Conservation (phyloP, 1,140 invertebrate genomes). For the Cydia fagiglandana region DNA sequence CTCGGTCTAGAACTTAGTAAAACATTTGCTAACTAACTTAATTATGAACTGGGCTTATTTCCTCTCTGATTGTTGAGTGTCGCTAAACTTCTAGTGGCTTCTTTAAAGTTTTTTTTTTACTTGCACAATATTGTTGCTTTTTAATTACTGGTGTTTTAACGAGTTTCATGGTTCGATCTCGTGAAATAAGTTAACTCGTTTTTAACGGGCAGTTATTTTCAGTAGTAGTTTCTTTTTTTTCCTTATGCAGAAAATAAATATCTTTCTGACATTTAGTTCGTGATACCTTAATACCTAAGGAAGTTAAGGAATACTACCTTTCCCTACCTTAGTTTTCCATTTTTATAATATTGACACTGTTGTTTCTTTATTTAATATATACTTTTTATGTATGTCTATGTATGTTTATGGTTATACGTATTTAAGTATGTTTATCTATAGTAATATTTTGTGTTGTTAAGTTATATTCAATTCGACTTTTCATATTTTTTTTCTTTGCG, state of each 20-base stretch:
- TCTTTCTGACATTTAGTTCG: no score
- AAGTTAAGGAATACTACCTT: no score
- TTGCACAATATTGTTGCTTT: slow-evolving; percentile 15
- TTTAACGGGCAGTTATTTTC: background rate
- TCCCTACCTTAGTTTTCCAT: no score
- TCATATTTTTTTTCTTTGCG: no score
- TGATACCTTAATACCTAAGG: no score
- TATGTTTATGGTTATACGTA: no score
- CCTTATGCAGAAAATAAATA: background rate
- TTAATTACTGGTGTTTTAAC: slow-evolving; percentile 15
- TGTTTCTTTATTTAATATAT: no score
- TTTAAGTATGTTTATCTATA: no score
- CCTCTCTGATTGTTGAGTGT: slow-evolving; percentile 21
- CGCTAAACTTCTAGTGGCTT: slow-evolving; percentile 28
- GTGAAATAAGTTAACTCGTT: background rate
- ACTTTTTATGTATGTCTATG: no score
- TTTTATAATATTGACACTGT: no score
- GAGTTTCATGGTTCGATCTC: background rate
- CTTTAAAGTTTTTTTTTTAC: slow-evolving; percentile 19
- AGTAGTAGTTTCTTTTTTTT: background rate
- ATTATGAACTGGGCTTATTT: slow-evolving; percentile 26
- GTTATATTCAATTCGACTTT: no score
- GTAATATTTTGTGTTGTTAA: no score
- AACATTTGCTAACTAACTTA: slow-evolving; percentile 31
- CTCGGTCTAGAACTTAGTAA: slow-evolving; percentile 10